phyloP scores from a whole-genome alignment of 2,113 vertebrate species.

The Eolophus roseicapilla region DNA sequence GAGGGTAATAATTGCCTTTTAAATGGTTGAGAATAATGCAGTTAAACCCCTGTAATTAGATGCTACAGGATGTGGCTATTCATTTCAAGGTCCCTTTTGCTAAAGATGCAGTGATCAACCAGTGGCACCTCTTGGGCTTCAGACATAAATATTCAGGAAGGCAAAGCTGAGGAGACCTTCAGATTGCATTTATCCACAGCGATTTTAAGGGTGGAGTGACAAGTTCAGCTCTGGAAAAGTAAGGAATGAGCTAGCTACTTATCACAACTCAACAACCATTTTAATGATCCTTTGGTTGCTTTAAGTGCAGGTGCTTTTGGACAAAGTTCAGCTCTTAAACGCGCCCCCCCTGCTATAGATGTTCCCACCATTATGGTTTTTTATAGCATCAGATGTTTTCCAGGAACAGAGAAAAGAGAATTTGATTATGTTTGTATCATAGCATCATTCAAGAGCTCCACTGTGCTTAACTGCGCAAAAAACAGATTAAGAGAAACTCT shows the following conservation, averaged over 20 bases:
- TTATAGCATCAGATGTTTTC: neutral
- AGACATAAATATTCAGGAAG: neutral
- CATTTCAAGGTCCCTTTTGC: neutral
- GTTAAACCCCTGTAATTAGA: neutral
- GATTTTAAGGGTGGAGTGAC: neutral
- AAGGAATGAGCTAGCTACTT: neutral
- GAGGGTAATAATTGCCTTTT: neutral
- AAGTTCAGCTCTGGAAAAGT: neutral
- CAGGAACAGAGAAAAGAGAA: neutral
- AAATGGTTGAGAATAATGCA: neutral
- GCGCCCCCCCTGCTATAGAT: too few species aligned
- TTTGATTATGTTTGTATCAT: slow-evolving; percentile 16
- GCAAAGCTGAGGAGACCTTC: neutral
- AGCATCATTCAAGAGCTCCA: neutral
- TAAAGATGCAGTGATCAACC: neutral
- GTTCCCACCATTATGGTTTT: neutral
- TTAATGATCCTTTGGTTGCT: neutral
- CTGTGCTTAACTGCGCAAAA: slow-evolving; percentile 15
- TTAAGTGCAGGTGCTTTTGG: neutral
- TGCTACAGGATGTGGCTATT: neutral
- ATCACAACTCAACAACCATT: neutral
- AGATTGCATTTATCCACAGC: neutral
- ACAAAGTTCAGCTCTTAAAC: neutral
- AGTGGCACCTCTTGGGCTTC: neutral
- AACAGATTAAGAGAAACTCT: neutral